phyloP scores from a whole-genome alignment of 2,888 invertebrate genomes.

The Caenorhabditis panamensis region DNA sequence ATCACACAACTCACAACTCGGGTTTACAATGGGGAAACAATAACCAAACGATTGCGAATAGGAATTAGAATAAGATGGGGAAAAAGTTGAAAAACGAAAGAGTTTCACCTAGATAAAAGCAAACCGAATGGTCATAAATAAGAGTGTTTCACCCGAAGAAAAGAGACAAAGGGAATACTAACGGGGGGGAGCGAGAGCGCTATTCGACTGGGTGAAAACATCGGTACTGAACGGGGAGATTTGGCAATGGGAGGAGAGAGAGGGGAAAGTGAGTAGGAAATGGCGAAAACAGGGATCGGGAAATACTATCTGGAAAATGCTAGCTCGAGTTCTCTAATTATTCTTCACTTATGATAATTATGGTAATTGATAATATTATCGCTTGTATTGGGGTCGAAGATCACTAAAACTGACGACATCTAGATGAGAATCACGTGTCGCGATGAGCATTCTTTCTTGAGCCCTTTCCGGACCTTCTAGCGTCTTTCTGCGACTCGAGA shows the following conservation, averaged over 20 bases:
- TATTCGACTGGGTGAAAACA: not conserved
- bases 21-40: not conserved
- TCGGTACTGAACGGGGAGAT: not conserved
- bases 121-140: constrained; percentile 24
- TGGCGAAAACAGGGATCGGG: not conserved
- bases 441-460: too few species aligned
- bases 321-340: constrained; percentile 25
- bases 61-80: not conserved
- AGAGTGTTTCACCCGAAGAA: constrained; percentile 7
- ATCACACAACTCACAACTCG: constrained; percentile 37
- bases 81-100: constrained; percentile 1
- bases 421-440: too few species aligned
- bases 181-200: not conserved
- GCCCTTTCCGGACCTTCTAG: too few species aligned
- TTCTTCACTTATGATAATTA: not conserved
- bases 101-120: constrained; percentile 21
- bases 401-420: not conserved
- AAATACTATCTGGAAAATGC: constrained; percentile 15
- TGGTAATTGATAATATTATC: not conserved
- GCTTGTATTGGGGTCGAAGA: not conserved
- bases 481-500: not conserved
- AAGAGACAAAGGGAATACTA: constrained; percentile 6
- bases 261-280: constrained; percentile 6
- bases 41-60: not conserved
- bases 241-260: not conserved